phyloP scores from a whole-genome alignment of 2,113 vertebrate species.

The Chrysemys picta region DNA sequence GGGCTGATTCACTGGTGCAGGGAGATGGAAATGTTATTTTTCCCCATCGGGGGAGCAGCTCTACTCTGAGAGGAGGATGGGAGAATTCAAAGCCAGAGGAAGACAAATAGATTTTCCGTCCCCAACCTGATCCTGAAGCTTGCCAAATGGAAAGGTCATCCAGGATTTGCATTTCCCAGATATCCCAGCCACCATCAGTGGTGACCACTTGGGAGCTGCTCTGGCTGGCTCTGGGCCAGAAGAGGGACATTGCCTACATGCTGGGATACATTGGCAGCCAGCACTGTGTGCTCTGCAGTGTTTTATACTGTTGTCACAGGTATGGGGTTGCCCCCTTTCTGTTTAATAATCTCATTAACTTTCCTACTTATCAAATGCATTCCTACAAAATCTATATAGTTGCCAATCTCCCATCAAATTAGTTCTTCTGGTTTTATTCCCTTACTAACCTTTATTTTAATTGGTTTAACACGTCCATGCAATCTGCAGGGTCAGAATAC shows the following conservation, averaged over 20 bases:
- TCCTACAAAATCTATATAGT: not conserved
- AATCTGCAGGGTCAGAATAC: not conserved
- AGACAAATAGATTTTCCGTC: not conserved
- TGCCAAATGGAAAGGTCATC: not conserved
- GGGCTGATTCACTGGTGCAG: no score
- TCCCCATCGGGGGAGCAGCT: not conserved
- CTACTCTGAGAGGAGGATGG: not conserved
- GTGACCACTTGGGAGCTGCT: not conserved
- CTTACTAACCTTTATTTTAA: not conserved
- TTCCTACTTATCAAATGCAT: not conserved
- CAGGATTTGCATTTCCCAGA: not conserved
- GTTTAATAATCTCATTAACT: not conserved
- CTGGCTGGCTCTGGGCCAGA: not conserved
- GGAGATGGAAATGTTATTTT: not conserved
- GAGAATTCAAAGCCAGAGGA: not conserved
- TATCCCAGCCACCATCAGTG: not conserved
- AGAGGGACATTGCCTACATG: not conserved
- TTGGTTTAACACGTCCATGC: not conserved
- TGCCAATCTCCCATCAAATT: not conserved
- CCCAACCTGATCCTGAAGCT: not conserved
- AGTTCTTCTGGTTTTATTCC: not conserved
- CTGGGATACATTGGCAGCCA: not conserved
- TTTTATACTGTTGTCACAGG: not conserved
- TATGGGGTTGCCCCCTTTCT: not conserved
- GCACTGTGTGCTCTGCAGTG: not conserved